These are phyloP conservation scores for Odontamblyopus lacepedii DNA, from an alignment of 2,797 vertebrate species.

Conservation along the genomic window DNA sequence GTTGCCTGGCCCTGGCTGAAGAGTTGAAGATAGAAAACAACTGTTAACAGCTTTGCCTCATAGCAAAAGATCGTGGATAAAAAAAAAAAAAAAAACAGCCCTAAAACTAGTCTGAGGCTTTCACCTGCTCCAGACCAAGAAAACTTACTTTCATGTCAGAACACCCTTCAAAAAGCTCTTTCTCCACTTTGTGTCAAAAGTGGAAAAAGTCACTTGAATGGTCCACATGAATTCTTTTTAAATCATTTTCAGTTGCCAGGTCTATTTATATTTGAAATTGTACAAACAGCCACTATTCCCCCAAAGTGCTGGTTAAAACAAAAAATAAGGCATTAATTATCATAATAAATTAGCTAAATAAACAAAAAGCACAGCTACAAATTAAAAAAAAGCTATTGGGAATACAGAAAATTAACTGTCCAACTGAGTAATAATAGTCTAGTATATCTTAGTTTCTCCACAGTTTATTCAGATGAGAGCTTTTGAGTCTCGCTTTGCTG, in stretches of 20 bases:
- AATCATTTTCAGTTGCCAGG: background rate
- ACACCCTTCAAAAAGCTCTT: background rate
- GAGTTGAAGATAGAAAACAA: background rate
- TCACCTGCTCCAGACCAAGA: background rate
- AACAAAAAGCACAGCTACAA: background rate
- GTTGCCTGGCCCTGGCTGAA: background rate
- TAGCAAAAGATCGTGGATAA: background rate
- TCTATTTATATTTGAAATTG: background rate
- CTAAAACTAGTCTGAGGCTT: background rate
- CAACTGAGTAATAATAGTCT: constrained; percentile 8
- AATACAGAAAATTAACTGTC: background rate
- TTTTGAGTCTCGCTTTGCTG: constrained; percentile 25
- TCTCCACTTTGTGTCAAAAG: constrained; percentile 1
- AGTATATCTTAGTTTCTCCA: constrained; percentile 2
- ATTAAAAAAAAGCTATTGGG: background rate
- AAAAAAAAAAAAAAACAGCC: background rate
- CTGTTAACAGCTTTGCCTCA: constrained; percentile 2
- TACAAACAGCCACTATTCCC: background rate
- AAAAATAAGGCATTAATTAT: background rate
- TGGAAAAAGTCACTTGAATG: background rate
- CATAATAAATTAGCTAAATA: background rate
- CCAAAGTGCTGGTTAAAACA: background rate
- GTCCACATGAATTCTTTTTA: background rate
- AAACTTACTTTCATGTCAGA: background rate
- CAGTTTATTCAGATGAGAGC: constrained; percentile 13